Evolutionary conservation across 2,797 vertebrate species (phyloP), one percentile per base, ranked within the genome.

Genomic region (Pempheris klunzingeri): DNA sequence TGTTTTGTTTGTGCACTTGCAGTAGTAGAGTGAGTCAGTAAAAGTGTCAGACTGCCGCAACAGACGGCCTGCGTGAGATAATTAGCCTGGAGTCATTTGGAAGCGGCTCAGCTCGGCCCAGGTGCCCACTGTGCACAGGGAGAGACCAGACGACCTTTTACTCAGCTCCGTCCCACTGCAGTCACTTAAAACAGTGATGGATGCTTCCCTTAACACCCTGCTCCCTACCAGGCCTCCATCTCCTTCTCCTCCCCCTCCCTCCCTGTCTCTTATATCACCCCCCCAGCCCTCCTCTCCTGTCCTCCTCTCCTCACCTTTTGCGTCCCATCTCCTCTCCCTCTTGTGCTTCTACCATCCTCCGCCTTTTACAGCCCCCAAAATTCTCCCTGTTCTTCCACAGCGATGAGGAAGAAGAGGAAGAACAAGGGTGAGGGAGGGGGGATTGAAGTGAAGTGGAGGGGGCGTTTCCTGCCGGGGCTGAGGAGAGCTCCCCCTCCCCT

Each of bases 111-210:
- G 80, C 78, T 81, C 83, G 32, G 89, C 90, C 87, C 87, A 86
- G 90, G 86, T 88, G 80, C 86, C 90, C 87, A 73, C 82, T 79
- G 87, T 67, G 86, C 88, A 69, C 85, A 86, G 80, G 82, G 73
- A 85, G 84, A 76, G 78, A 82, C 57, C 84, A 86, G 77, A 82
- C 73, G 77, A 92, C 89, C 89, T 92, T 92, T 88, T 81, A 80
- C 87, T 90, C 83, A 20, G 81, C 86, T 81, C 79, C 52, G 55
- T 90, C 91, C 90, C 91, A 81, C 85, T 75, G 91, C 89, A 92
- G 85, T 90, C 91, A 91, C 90, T 93, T 92, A 93, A 91, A 92
- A 90, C 86, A 87, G 79, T 92, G 92, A 93, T 93, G 87, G 88
- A 93, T 93, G 92, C 78, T 89, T 82, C 87, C 85, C 76, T 55